Evolutionary conservation across 2,113 vertebrate genomes (phyloP), one percentile per base, ranked within the genome.

Genomic region (Chaetorhynchus papuensis): DNA sequence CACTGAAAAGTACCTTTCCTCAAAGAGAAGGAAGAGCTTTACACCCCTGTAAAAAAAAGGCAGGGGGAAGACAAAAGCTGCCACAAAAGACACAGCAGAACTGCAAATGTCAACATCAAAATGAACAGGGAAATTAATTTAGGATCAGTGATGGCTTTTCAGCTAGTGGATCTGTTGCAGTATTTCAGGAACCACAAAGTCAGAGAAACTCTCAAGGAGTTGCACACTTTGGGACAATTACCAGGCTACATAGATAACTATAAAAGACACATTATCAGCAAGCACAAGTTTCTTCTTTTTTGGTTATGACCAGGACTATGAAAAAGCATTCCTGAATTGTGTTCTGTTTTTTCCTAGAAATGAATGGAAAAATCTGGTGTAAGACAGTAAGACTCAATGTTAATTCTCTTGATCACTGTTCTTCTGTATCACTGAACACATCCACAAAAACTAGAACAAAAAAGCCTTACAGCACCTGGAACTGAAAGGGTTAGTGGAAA

Each of bases 21-120:
- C 30, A 28, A 65, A 82, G 59, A 91, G 57, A 4, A 90, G 63
- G 50, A 86, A 71, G 53, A 91, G 44, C 23, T 89, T 89, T 72
- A 87, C 26, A 60, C 24, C 72, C 65, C 77, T 89, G 57, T 41
- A 68, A 92, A 93, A 90, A 92, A 86, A 79, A 50, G n/a, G 47
- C 72, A 88, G 69, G 52, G 77, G 69, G 37, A 95, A 90, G 91
- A 95, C 42, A 91, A 87, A 91, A 91, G 72, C 56, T 87, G 47
- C n/a, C 52, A 76, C 19, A 6, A 63, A 90, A 90, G 75, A 66
- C 52, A 71, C 1, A 59, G 45, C 56, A 79, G 83, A 91, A 93
- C 65, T 69, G 33, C 28, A 90, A 66, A 69, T 4, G 10, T 47
- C 83, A 87, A 86, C 65, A 64, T 45, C 69, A 91, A 87, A 95